These are phyloP conservation scores for Tachyglossus aculeatus DNA, from an alignment of 2,797 vertebrate species.

Conservation along the genomic window DNA sequence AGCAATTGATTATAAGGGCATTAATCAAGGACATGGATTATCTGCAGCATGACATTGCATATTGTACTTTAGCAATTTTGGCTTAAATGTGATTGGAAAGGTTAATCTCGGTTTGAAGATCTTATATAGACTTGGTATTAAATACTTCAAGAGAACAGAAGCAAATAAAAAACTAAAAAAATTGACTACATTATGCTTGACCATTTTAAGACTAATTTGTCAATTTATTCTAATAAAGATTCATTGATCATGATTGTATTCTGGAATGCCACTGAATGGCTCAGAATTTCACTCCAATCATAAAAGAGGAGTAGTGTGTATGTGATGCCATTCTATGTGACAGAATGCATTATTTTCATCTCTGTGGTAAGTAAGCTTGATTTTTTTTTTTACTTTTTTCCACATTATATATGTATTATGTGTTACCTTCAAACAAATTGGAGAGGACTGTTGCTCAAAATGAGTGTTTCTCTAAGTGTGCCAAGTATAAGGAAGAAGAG, in stretches of 20 bases:
- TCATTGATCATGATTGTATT: slow-evolving; percentile 32
- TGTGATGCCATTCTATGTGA: background rate
- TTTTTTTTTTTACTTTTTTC: background rate
- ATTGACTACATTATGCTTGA: slow-evolving; percentile 53
- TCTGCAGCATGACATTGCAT: slow-evolving; percentile 76
- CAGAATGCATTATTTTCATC: background rate
- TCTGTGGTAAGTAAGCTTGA: background rate
- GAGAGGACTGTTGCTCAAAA: background rate
- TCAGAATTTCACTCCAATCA: slow-evolving; percentile 8
- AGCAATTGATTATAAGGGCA: slow-evolving; percentile 95
- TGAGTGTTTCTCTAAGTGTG: background rate
- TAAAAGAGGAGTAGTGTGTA: background rate
- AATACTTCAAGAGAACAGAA: slow-evolving; percentile 42
- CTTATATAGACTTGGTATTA: slow-evolving; percentile 63
- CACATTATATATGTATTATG: background rate
- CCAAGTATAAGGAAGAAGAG: background rate
- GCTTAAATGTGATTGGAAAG: slow-evolving; percentile 75
- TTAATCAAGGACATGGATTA: slow-evolving; percentile 97
- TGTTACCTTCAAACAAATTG: background rate
- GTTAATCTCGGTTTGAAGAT: slow-evolving; percentile 67
- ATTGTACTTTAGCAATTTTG: slow-evolving; percentile 78
- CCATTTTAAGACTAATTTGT: slow-evolving; percentile 55
- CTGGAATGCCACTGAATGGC: background rate
- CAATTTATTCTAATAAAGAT: slow-evolving; percentile 43
- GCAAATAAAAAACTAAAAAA: slow-evolving; percentile 62